Evolutionary conservation across 2,888 invertebrate genomes (phyloP).

Genomic region (Oligia fasciuncula): DNA sequence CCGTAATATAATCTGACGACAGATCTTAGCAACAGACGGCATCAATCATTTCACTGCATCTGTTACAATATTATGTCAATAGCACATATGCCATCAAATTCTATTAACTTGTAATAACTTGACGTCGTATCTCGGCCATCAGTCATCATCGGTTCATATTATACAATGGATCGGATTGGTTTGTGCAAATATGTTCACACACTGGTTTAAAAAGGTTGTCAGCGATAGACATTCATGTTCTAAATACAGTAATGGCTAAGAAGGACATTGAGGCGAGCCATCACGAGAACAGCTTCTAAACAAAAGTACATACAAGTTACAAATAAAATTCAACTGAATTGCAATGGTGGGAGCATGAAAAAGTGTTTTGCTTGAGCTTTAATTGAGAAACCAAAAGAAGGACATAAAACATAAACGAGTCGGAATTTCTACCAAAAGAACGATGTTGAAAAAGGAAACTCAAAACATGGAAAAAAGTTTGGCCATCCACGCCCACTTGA

Average conservation of each 20-base stretch:
- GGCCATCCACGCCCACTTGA: too few species aligned
- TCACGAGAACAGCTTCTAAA: neutral
- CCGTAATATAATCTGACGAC: constrained; percentile 33
- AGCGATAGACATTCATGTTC: neutral
- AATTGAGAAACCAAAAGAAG: neutral
- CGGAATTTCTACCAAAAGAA: neutral
- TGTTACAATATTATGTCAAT: constrained; percentile 45
- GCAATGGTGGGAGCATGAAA: accelerated
- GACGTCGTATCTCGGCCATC: constrained; percentile 17
- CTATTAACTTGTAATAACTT: constrained; percentile 50
- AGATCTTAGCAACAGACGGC: constrained; percentile 21
- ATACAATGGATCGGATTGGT: constrained; percentile 8
- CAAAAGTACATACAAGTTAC: accelerated
- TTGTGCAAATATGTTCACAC: neutral
- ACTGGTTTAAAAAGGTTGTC: neutral
- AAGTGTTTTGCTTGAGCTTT: neutral
- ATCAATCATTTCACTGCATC: constrained; percentile 54
- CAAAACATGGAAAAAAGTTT: too few species aligned
- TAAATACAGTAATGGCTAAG: neutral
- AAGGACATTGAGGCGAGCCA: neutral
- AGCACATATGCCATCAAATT: constrained; percentile 43
- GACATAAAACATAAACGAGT: neutral
- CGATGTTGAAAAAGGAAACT: neutral
- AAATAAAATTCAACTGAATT: neutral
- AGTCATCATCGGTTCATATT: constrained; percentile 35